Percentiles rank a stretch among this genome's conserved stretches.
phyloP scores from a whole-genome alignment of 35 echinoderm and acorn worm genomes.

The Amphiura filiformis region DNA sequence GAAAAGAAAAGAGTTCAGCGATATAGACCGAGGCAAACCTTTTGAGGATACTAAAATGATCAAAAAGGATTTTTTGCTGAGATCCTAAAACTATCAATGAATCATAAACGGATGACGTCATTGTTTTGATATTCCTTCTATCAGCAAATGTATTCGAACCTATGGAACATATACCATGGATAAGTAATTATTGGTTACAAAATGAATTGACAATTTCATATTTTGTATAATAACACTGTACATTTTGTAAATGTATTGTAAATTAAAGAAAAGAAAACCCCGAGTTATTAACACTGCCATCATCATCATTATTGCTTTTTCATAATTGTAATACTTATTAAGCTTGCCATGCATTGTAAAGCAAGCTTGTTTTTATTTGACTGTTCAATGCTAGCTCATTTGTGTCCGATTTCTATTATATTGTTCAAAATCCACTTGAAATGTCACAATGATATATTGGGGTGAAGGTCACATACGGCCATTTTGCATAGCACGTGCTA shows the following conservation, averaged over 20 bases:
- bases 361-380: too few species aligned
- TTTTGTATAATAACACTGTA: not conserved
- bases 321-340: not conserved
- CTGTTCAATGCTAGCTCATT: too few species aligned
- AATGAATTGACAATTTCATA: not conserved
- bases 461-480: too few species aligned
- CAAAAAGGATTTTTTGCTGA: too few species aligned
- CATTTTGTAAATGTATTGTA: conserved; percentile 12
- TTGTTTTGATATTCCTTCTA: not conserved
- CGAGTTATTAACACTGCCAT: conserved; percentile 2
- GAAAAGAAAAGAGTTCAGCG: too few species aligned
- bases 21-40: too few species aligned
- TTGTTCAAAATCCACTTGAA: too few species aligned
- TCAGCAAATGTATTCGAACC: not conserved
- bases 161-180: not conserved
- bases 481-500: too few species aligned
- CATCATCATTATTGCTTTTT: not conserved
- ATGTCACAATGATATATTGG: too few species aligned
- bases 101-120: not conserved
- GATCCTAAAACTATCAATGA: not conserved
- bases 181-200: not conserved
- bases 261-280: not conserved
- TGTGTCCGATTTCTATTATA: too few species aligned
- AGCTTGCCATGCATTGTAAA: too few species aligned
- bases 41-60: too few species aligned